phyloP scores from a whole-genome alignment of 1,140 invertebrate species.

The Pachypsylla venusta region DNA sequence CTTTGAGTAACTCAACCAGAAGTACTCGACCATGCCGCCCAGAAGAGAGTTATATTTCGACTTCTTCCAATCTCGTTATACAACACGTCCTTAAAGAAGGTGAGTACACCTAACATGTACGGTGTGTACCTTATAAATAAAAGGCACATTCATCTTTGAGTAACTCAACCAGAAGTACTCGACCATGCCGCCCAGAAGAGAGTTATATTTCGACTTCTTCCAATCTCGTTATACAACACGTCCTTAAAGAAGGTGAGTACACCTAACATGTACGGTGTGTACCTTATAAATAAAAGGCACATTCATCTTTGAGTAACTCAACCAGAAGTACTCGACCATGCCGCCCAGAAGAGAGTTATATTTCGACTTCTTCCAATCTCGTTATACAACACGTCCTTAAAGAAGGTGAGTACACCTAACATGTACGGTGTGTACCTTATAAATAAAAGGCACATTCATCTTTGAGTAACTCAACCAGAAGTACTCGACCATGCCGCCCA shows the following conservation, averaged over 20 bases:
- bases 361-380: slow-evolving; percentile 40
- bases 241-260: slow-evolving; percentile 21
- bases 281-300: slow-evolving; percentile 60
- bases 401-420: too few relatives aligned
- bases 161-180: slow-evolving; percentile 52
- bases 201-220: slow-evolving; percentile 55
- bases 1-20: slow-evolving; percentile 50
- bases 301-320: slow-evolving; percentile 49
- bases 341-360: slow-evolving; percentile 56
- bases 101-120: too few relatives aligned
- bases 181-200: slow-evolving; percentile 57
- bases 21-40: slow-evolving; percentile 54
- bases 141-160: slow-evolving; percentile 58
- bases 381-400: slow-evolving; percentile 24
- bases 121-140: slow-evolving; percentile 59
- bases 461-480: slow-evolving; percentile 51
- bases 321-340: slow-evolving; percentile 60
- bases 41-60: slow-evolving; percentile 64
- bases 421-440: slow-evolving; percentile 64
- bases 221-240: slow-evolving; percentile 24
- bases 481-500: slow-evolving; percentile 53
- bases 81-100: slow-evolving; percentile 23
- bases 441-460: slow-evolving; percentile 59
- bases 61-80: slow-evolving; percentile 30
- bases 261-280: too few relatives aligned